These are phyloP conservation scores for Didymodactylos carnosus DNA, from an alignment of 2,888 invertebrate genomes.

Conservation along the genomic window DNA sequence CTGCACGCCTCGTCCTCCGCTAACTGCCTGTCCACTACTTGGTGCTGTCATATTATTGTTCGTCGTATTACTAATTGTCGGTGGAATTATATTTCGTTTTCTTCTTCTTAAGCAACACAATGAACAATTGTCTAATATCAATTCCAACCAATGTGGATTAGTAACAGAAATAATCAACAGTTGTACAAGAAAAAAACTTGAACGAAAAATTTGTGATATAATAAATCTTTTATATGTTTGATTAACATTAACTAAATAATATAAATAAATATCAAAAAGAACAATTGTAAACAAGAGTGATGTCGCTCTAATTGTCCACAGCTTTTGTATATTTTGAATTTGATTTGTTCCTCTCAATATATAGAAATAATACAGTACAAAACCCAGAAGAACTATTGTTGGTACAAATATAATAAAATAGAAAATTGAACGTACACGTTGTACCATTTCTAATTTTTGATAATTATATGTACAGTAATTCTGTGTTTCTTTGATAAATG, in stretches of 20 bases:
- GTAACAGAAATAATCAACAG: neutral
- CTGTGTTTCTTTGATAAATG: neutral
- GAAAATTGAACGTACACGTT: neutral
- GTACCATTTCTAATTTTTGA: neutral
- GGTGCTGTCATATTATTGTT: too few species aligned
- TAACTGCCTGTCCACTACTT: too few species aligned
- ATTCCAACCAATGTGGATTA: neutral
- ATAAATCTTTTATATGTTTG: neutral
- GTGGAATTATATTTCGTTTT: neutral
- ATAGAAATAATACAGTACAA: neutral
- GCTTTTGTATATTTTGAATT: neutral
- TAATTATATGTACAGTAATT: neutral
- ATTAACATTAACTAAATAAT: neutral
- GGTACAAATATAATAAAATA: neutral
- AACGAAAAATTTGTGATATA: neutral
- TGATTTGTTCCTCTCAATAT: neutral
- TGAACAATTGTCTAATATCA: neutral
- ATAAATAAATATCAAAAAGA: neutral
- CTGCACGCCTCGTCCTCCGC: too few species aligned
- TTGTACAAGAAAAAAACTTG: neutral
- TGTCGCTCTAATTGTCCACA: neutral
- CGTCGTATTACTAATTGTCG: neutral
- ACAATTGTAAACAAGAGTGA: neutral
- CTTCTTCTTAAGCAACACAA: neutral
- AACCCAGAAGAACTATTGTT: neutral